Evolutionary conservation across 2,888 invertebrate genomes (phyloP).

Genomic region (Heliconius sara): DNA sequence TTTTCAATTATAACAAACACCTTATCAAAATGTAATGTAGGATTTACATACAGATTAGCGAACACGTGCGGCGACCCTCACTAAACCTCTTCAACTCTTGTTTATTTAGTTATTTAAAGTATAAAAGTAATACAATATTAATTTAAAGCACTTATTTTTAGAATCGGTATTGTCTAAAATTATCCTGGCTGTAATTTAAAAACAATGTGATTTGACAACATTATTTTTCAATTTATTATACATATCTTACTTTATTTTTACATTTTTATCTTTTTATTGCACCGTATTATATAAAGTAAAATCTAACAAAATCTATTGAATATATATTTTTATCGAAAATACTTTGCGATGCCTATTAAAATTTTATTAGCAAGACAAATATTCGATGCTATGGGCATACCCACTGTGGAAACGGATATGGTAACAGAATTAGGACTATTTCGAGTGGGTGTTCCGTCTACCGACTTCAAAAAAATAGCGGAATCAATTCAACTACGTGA

Average conservation of each 20-base stretch:
- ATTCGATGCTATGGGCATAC: conserved; percentile 97
- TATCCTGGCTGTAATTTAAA: conserved; percentile 3
- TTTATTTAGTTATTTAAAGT: conserved; percentile 40
- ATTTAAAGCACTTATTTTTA: conserved; percentile 3
- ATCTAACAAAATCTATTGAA: neutral
- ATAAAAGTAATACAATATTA: neutral
- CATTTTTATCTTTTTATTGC: neutral
- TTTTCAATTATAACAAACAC: conserved; percentile 80
- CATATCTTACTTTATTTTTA: neutral
- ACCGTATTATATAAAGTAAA: neutral
- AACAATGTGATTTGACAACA: conserved; percentile 12
- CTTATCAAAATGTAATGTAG: conserved; percentile 76
- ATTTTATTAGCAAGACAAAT: conserved; percentile 97
- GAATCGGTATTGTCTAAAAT: neutral
- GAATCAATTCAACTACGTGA: conserved; percentile 98
- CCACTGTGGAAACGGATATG: conserved; percentile 97
- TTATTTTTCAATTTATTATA: conserved; percentile 9
- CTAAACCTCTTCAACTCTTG: conserved; percentile 48
- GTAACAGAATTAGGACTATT: conserved; percentile 93
- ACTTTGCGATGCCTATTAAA: conserved; percentile 90
- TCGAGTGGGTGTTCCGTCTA: conserved; percentile 97
- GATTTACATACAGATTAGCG: conserved; percentile 76
- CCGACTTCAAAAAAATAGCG: conserved; percentile 95
- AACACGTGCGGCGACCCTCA: conserved; percentile 66
- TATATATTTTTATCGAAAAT: neutral